phyloP scores from a whole-genome alignment of 2,797 vertebrate species.

The Urophycis tenuis region DNA sequence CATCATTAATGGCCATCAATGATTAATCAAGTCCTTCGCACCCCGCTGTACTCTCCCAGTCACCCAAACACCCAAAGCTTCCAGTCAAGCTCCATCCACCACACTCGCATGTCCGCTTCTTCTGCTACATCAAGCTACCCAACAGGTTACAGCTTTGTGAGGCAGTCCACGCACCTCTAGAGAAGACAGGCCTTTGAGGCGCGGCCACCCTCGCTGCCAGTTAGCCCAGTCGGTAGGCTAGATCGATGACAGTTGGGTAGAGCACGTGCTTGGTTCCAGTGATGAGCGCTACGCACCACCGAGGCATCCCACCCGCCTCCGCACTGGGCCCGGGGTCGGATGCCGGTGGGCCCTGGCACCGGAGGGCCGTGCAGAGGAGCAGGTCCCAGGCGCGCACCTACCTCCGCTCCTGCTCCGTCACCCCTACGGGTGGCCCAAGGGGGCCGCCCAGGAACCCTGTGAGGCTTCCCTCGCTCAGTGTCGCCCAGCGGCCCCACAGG shows the following conservation, averaged over 20 bases:
- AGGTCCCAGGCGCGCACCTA: slow-evolving; percentile 32
- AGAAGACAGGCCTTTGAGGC: neutral
- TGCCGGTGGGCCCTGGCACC: slow-evolving; percentile 31
- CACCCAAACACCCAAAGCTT: slow-evolving; percentile 27
- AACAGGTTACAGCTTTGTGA: neutral
- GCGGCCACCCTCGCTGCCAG: neutral
- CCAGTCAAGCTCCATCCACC: slow-evolving; percentile 5
- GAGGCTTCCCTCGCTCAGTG: slow-evolving; percentile 56
- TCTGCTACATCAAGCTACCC: neutral
- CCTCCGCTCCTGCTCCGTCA: slow-evolving; percentile 42
- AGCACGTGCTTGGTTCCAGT: neutral
- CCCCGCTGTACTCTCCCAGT: neutral
- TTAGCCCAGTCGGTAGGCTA: neutral
- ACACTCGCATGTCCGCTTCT: neutral
- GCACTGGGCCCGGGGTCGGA: slow-evolving; percentile 46
- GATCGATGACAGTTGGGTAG: neutral
- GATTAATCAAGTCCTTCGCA: slow-evolving; percentile 58
- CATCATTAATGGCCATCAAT: slow-evolving; percentile 69
- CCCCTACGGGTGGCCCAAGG: slow-evolving; percentile 20
- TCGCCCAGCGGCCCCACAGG: slow-evolving; percentile 35
- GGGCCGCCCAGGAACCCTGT: slow-evolving; percentile 35
- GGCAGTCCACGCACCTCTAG: neutral
- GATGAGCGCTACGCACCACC: neutral
- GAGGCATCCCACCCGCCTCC: slow-evolving; percentile 18
- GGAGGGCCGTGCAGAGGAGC: slow-evolving; percentile 34